These are phyloP conservation scores for Hypocryptadius cinnamomeus DNA, from an alignment of 2,113 vertebrate species.

Conservation along the genomic window DNA sequence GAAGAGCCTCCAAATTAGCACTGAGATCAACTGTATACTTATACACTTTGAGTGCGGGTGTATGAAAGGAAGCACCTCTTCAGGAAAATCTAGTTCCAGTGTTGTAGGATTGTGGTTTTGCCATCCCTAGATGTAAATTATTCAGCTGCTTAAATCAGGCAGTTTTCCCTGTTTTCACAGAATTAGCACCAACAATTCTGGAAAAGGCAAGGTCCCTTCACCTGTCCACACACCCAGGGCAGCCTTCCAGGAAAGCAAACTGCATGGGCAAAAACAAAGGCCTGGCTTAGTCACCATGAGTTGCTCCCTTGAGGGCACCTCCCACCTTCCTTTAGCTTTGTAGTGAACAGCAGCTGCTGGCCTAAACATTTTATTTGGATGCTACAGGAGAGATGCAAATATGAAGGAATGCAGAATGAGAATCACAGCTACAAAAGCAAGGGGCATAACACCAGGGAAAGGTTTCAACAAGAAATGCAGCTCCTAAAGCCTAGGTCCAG, in stretches of 20 bases:
- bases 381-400: background rate
- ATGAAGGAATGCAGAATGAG: background rate
- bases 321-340: background rate
- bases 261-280: background rate
- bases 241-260: background rate
- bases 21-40: background rate
- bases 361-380: background rate
- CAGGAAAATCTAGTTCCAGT: background rate
- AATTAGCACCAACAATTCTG: background rate
- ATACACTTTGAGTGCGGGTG: background rate
- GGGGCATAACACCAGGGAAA: background rate
- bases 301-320: background rate
- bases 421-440: background rate
- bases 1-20: background rate
- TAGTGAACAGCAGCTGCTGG: background rate
- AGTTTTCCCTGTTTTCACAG: background rate
- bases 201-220: background rate
- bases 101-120: background rate
- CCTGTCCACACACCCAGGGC: rapidly evolving
- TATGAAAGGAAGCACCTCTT: background rate
- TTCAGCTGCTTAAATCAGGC: background rate
- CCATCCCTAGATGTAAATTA: background rate
- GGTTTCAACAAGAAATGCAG: background rate
- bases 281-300: background rate
- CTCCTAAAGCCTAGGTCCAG: background rate